phyloP scores from a whole-genome alignment of 2,113 vertebrate species.

The Prietella phreatophila region DNA sequence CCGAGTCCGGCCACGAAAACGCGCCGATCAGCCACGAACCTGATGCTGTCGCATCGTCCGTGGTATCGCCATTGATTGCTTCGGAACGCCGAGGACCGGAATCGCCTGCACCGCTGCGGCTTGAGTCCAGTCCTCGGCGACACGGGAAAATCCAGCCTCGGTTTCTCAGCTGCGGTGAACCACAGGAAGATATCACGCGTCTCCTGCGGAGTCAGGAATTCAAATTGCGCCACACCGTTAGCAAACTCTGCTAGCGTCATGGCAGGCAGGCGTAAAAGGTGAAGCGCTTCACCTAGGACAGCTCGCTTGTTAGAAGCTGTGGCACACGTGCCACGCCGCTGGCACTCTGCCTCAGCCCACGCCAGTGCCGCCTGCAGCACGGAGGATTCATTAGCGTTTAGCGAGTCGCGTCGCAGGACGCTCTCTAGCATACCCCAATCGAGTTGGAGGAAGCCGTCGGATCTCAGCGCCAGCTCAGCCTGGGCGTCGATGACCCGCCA shows the following conservation, averaged over 20 bases:
- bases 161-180: slow-evolving; percentile 93
- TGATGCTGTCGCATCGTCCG: slow-evolving; percentile 96
- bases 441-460: slow-evolving; percentile 92
- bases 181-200: slow-evolving; percentile 92
- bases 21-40: slow-evolving; percentile 92
- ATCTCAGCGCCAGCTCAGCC: slow-evolving; percentile 89
- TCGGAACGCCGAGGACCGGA: slow-evolving; percentile 91
- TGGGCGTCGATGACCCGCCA: slow-evolving; percentile 98
- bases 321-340: slow-evolving; percentile 75
- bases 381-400: slow-evolving; percentile 89
- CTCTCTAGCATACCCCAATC: slow-evolving; percentile 89
- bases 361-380: slow-evolving; percentile 87
- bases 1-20: slow-evolving; percentile 92
- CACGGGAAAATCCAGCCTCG: slow-evolving; percentile 83
- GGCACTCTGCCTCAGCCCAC: slow-evolving; percentile 93
- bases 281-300: slow-evolving; percentile 85
- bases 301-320: slow-evolving; percentile 80
- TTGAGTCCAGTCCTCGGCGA: slow-evolving; percentile 79
- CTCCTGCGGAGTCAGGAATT: slow-evolving; percentile 93
- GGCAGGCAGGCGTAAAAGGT: slow-evolving; percentile 86
- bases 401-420: slow-evolving; percentile 86
- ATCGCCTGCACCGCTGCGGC: slow-evolving; percentile 88
- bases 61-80: slow-evolving; percentile 99
- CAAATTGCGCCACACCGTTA: slow-evolving; percentile 88
- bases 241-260: slow-evolving; percentile 97